These are phyloP conservation scores for Leptarthrus brevirostris DNA, from an alignment of 2,888 invertebrate genomes.

Conservation along the genomic window DNA sequence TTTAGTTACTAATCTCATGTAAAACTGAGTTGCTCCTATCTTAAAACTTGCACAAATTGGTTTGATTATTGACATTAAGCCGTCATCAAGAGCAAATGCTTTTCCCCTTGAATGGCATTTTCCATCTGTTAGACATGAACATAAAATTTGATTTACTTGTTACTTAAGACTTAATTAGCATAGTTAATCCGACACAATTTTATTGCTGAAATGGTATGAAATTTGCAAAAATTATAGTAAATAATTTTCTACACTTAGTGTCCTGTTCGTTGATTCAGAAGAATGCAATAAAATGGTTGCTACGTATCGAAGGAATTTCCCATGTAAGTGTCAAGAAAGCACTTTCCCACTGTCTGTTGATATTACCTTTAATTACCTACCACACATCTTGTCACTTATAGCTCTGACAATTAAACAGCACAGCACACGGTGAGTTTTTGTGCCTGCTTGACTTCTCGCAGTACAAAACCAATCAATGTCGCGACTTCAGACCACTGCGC, in stretches of 20 bases:
- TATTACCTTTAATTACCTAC: constrained; percentile 24
- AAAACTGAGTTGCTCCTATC: no score
- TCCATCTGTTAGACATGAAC: background rate
- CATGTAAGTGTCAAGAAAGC: background rate
- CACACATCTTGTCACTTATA: constrained; percentile 24
- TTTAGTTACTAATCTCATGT: no score
- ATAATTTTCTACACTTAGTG: no score
- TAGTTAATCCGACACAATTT: background rate
- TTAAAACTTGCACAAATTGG: no score
- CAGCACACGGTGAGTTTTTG: background rate
- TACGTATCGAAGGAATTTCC: background rate
- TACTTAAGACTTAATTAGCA: background rate
- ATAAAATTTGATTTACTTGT: background rate
- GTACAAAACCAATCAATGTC: constrained; percentile 35
- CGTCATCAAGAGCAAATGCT: no score
- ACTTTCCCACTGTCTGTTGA: constrained; percentile 10
- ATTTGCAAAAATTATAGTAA: no score
- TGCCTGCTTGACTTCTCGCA: constrained; percentile 2
- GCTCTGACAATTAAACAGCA: constrained; percentile 35
- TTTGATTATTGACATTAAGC: no score
- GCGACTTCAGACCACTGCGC: constrained; percentile 11
- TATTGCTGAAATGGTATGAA: background rate
- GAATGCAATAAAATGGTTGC: constrained; percentile 14
- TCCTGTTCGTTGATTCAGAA: background rate
- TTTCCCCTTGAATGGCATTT: no score